Percentiles rank a stretch among this genome's conserved stretches.
Evolutionary conservation across 2,888 invertebrate genomes (phyloP).

Genomic region (Corbicula japonica): DNA sequence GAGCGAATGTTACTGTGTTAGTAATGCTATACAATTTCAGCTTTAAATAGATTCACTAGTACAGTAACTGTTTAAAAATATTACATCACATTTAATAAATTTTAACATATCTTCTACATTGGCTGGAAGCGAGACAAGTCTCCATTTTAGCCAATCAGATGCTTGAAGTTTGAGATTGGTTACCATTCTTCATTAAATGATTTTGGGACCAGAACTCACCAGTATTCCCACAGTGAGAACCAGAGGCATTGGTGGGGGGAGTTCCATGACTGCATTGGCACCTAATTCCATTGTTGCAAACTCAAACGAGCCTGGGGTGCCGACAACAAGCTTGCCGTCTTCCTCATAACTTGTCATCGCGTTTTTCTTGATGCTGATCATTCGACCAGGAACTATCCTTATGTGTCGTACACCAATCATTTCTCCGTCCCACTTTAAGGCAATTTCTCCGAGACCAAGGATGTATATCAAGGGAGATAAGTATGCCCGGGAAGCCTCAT

Average conservation of each 20-base stretch:
- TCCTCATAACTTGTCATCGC: constrained; percentile 73
- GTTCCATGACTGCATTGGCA: constrained; percentile 65
- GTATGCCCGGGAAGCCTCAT: constrained; percentile 68
- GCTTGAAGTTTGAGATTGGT: no score
- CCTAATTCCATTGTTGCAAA: constrained; percentile 78
- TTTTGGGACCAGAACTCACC: constrained; percentile 72
- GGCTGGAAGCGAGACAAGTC: no score
- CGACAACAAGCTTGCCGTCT: constrained; percentile 62
- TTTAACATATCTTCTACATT: no score
- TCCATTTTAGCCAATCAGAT: no score
- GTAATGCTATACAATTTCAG: no score
- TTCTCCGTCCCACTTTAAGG: constrained; percentile 79
- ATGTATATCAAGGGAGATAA: constrained; percentile 77
- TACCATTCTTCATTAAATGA: no score
- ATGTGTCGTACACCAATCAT: constrained; percentile 76
- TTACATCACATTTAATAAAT: no score
- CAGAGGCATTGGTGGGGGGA: constrained; percentile 75
- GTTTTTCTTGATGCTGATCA: constrained; percentile 67
- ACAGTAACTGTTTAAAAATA: no score
- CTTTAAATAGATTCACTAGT: no score
- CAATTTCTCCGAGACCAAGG: constrained; percentile 76
- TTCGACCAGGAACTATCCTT: constrained; percentile 75
- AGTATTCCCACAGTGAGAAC: constrained; percentile 75
- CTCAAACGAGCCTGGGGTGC: constrained; percentile 71
- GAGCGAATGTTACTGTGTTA: no score